Percentiles rank a stretch among this genome's conserved stretches.
Conservation (phyloP, 2,113 vertebrate genomes). For the Globicephala melas region DNA sequence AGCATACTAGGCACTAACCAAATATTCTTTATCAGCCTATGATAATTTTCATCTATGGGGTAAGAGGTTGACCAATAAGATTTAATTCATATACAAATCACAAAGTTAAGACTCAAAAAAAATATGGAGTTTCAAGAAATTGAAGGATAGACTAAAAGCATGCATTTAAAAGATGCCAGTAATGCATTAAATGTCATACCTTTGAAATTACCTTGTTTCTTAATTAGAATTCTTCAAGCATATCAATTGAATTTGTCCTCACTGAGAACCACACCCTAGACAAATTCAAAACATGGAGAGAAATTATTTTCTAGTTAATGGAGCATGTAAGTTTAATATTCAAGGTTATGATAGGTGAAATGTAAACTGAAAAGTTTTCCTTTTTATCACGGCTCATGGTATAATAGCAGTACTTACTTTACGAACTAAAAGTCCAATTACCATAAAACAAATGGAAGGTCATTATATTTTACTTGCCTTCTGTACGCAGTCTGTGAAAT, state of each 20-base stretch:
- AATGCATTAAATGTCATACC: slow-evolving; percentile 34
- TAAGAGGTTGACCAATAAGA: not conserved
- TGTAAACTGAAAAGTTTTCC: slow-evolving; percentile 64
- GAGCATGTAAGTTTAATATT: slow-evolving; percentile 73
- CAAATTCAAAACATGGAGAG: slow-evolving; percentile 59
- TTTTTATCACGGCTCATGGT: slow-evolving; percentile 57
- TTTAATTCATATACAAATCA: slow-evolving; percentile 38
- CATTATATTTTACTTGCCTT: slow-evolving; percentile 60
- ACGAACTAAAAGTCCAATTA: slow-evolving; percentile 73
- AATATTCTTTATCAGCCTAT: not conserved
- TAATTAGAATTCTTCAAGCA: slow-evolving; percentile 67
- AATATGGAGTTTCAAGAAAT: slow-evolving; percentile 6
- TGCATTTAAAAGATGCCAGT: not conserved
- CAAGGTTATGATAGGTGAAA: slow-evolving; percentile 65
- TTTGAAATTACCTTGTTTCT: slow-evolving; percentile 63
- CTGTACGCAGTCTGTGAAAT: slow-evolving; percentile 45
- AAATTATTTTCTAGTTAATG: slow-evolving; percentile 72
- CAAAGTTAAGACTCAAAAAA: slow-evolving; percentile 35
- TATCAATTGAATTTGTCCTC: slow-evolving; percentile 47
- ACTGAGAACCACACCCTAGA: slow-evolving; percentile 66
- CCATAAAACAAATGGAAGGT: slow-evolving; percentile 70
- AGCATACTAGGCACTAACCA: not conserved
- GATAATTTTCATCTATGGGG: not conserved
- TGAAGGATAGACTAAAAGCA: slow-evolving; percentile 22
- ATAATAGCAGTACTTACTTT: slow-evolving; percentile 61